Base-by-base conservation (phyloP, 1,140 invertebrate species). In the Cheumatopsyche charites region DNA sequence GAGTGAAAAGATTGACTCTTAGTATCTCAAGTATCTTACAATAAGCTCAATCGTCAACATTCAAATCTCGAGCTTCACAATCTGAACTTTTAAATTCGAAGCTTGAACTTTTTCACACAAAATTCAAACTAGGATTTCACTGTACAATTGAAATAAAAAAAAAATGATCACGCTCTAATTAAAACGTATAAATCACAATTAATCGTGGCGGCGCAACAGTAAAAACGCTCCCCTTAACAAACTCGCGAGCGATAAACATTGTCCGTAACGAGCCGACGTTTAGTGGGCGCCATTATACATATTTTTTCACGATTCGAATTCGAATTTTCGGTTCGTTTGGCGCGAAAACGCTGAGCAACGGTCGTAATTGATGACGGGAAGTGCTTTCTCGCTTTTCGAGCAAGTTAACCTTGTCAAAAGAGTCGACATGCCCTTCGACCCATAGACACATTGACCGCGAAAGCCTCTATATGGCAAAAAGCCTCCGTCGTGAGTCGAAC, bases 361-460 rank as follows among this genome's bases (percentile, higher is more conserved):
- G 15, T 15, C n/a, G 42, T 66, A 47, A 66, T 66, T 66, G 63
- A 66, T 66, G 63, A 66, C 63, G 43, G 63, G 63, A 66, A 66
- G 42, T 45, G 23, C 63, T 66, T 45, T 66, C 21, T 9, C 17
- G 63, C 63, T 42, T 66, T 66, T 23, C 17, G 47, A 66, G 42
- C 63, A 66, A 23, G 63, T 47, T 66, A 47, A 66, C 63, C 63
- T 66, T 47, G 42, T 66, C 41, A 26, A 66, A 58, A 21, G 49
- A 25, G 17, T 36, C 29, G 29, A 58, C 23, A 23, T 1, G 13
- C 23, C 9, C 12, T 13, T 58, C 12, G 17, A 13, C 23, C 55
- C 13, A 58, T 1, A 58, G 21, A 58, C 19, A 58, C 25, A 58
- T 26, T 58, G 21, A 58, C 55, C 55, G 9, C 9, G 29, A 36